A percentile compares a stretch with the other conserved stretches of the same genome.
These are phyloP conservation scores for Sebastes melanostomus DNA, from an alignment of 2,797 vertebrate species.

Conservation along the genomic window DNA sequence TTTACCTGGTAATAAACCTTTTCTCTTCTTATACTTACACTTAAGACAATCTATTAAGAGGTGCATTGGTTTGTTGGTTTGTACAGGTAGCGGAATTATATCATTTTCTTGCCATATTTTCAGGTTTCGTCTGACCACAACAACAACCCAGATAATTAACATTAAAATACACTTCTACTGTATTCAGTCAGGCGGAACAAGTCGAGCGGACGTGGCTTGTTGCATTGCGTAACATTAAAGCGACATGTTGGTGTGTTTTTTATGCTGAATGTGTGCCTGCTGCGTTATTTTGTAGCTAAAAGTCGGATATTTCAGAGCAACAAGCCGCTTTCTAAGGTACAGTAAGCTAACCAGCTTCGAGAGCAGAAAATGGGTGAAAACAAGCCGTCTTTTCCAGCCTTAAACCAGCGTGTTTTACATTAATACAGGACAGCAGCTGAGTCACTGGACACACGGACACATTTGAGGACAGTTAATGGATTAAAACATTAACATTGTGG, in stretches of 20 bases:
- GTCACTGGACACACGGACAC: constrained; percentile 14
- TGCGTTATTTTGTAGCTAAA: constrained; percentile 3
- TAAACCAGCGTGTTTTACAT: not conserved
- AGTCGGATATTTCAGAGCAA: constrained; percentile 26
- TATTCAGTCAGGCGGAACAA: constrained; percentile 16
- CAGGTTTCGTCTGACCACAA: not conserved
- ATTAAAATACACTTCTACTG: constrained; percentile 23
- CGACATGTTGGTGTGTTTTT: not conserved
- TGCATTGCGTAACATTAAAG: not conserved
- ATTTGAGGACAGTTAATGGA: not conserved
- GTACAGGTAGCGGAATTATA: not conserved
- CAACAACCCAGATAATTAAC: constrained; percentile 44
- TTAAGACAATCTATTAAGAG: not conserved
- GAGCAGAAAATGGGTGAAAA: not conserved
- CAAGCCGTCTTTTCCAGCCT: not conserved
- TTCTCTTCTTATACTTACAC: not conserved
- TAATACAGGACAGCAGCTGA: constrained; percentile 21
- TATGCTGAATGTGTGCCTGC: constrained; percentile 6
- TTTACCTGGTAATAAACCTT: constrained; percentile 65
- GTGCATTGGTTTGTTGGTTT: not conserved
- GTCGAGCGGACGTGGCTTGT: constrained; percentile 36
- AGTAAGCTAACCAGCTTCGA: constrained; percentile 22
- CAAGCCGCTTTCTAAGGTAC: constrained; percentile 8
- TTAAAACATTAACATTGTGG: constrained; percentile 15
- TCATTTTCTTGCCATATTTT: not conserved